A percentile compares a stretch with the other conserved stretches of the same genome.
Conservation (phyloP, 1,140 invertebrate species). For the Diorhabda sublineata region DNA sequence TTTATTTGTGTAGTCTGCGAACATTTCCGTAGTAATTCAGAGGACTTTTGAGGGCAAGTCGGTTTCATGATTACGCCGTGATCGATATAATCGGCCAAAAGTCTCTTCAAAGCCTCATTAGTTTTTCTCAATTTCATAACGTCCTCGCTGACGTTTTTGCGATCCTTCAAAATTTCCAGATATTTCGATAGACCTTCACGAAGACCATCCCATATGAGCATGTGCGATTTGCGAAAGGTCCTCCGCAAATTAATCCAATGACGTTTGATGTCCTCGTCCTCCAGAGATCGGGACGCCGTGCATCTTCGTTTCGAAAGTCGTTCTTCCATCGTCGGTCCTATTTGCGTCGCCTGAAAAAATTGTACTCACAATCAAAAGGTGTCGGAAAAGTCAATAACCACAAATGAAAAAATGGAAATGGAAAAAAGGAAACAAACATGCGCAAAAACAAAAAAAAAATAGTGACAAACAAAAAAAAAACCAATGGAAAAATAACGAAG, state of each 20-base stretch:
- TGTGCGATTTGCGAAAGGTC: slow-evolving; percentile 48
- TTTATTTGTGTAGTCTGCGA: background rate
- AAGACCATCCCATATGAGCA: slow-evolving; percentile 54
- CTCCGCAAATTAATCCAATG: slow-evolving; percentile 51
- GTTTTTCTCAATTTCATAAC: slow-evolving; percentile 35
- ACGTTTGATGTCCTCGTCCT: slow-evolving; percentile 48
- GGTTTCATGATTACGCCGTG: slow-evolving; percentile 23
- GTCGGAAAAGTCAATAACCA: background rate
- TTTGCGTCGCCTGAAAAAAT: slow-evolving; percentile 15
- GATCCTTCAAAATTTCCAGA: slow-evolving; percentile 45
- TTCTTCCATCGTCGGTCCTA: slow-evolving; percentile 24
- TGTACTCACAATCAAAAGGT: background rate
- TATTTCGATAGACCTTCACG: slow-evolving; percentile 54
- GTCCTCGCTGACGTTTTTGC: slow-evolving; percentile 38
- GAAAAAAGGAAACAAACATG: too few species aligned
- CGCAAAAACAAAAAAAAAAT: background rate
- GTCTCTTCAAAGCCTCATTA: slow-evolving; percentile 36
- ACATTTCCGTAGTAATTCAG: background rate
- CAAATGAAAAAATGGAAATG: background rate
- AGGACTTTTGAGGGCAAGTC: slow-evolving; percentile 18
- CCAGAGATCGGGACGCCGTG: slow-evolving; percentile 51
- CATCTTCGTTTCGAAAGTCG: slow-evolving; percentile 30
- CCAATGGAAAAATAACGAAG: too few species aligned
- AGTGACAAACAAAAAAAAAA: too few species aligned
- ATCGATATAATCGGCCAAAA: slow-evolving; percentile 36